Percentiles rank a stretch among this genome's conserved stretches.
These are phyloP conservation scores for Sinotaia quadrata DNA, from an alignment of 2,888 invertebrate genomes.

Conservation along the genomic window DNA sequence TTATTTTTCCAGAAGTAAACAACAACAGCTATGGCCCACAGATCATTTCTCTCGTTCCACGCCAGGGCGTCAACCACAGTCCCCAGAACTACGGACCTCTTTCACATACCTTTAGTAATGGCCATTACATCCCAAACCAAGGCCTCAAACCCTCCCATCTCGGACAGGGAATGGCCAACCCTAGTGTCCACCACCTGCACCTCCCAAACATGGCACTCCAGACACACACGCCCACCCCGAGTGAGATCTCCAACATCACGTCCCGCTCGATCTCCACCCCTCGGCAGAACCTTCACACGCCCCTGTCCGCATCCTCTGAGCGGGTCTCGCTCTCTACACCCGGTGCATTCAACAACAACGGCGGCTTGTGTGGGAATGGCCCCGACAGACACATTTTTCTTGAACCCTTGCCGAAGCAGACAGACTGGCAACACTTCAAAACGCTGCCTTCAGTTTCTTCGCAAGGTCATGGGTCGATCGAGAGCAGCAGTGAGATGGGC, in stretches of 20 bases:
- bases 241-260: constrained; percentile 63
- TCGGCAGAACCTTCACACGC: constrained; percentile 24
- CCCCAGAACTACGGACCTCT: constrained; percentile 27
- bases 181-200: constrained; percentile 41
- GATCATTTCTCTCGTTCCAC: constrained; percentile 40
- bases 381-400: constrained; percentile 57
- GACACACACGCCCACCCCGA: constrained; percentile 64
- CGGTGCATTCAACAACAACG: constrained; percentile 23
- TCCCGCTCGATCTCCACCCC: constrained; percentile 47
- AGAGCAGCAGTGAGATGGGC: constrained; percentile 43
- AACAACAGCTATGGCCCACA: constrained; percentile 43
- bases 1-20: constrained; percentile 34
- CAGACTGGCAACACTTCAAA: constrained; percentile 62
- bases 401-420: constrained; percentile 56
- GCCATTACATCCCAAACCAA: constrained; percentile 24
- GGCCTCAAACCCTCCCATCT: constrained; percentile 1
- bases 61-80: constrained; percentile 21
- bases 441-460: constrained; percentile 51
- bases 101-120: constrained; percentile 34
- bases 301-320: constrained; percentile 43
- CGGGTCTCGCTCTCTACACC: constrained; percentile 49
- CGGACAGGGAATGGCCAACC: background rate
- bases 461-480: constrained; percentile 28
- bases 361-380: constrained; percentile 17
- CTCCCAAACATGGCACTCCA: constrained; percentile 54